These are phyloP conservation scores for Origma solitaria DNA, from an alignment of 2,113 vertebrate genomes.

Conservation along the genomic window DNA sequence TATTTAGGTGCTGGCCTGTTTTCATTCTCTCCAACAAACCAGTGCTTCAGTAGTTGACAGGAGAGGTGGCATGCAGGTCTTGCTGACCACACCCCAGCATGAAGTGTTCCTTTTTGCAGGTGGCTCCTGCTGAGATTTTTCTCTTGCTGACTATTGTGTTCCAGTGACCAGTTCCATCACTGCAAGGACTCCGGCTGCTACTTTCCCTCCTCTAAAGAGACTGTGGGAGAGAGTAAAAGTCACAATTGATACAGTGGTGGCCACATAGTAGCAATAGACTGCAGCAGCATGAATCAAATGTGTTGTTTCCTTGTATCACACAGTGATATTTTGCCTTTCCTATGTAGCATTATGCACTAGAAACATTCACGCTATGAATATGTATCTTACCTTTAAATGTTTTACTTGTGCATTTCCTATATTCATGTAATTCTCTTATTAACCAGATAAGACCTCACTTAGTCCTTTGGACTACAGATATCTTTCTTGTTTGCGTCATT, in stretches of 20 bases:
- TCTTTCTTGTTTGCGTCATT: neutral
- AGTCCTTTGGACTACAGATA: neutral
- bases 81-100: neutral
- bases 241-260: neutral
- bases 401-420: neutral
- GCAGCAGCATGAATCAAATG: neutral
- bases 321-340: neutral
- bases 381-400: neutral
- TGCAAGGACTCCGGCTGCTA: neutral
- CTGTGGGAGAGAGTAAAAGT: neutral
- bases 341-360: neutral
- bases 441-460: neutral
- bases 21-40: neutral
- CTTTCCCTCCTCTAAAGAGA: neutral
- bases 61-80: neutral
- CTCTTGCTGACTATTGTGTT: neutral
- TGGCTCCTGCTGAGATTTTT: neutral
- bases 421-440: neutral
- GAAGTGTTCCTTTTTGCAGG: neutral
- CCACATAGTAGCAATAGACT: neutral
- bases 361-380: neutral
- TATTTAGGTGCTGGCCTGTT: neutral
- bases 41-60: neutral
- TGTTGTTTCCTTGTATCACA: neutral
- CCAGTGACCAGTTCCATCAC: neutral